Percentiles rank a stretch among this genome's conserved stretches.
These are phyloP conservation scores for Coturnix japonica DNA, from an alignment of 2,113 vertebrate species.

Conservation along the genomic window DNA sequence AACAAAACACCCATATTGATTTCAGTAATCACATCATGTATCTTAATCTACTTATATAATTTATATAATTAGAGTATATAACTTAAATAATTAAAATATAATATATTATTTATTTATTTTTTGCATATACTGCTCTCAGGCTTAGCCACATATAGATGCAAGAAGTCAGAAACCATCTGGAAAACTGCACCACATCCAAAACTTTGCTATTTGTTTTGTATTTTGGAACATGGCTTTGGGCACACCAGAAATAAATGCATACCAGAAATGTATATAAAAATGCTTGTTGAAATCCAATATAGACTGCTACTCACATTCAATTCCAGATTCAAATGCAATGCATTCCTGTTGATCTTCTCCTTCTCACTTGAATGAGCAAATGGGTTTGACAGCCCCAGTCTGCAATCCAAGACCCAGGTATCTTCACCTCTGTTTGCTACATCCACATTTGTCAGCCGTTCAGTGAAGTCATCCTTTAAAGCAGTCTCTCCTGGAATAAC, in stretches of 20 bases:
- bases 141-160: neutral
- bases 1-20: neutral
- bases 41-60: neutral
- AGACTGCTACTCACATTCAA: conserved; percentile 74
- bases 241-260: neutral
- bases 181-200: neutral
- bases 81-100: too few relatives aligned
- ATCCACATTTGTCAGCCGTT: conserved; percentile 64
- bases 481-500: conserved; percentile 66
- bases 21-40: neutral
- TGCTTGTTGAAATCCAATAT: neutral
- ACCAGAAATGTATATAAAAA: neutral
- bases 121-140: neutral
- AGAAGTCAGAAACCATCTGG: neutral
- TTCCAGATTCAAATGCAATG: conserved; percentile 74
- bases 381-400: conserved; percentile 53
- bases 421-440: conserved; percentile 67
- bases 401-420: conserved; percentile 69
- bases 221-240: conserved; percentile 3
- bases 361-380: conserved; percentile 67
- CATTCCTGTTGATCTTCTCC: conserved; percentile 69
- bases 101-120: neutral
- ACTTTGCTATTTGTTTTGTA: neutral
- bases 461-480: conserved; percentile 68
- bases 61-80: too few relatives aligned